Conservation (phyloP, 2,888 invertebrate genomes). For the Agrilus biguttatus region DNA sequence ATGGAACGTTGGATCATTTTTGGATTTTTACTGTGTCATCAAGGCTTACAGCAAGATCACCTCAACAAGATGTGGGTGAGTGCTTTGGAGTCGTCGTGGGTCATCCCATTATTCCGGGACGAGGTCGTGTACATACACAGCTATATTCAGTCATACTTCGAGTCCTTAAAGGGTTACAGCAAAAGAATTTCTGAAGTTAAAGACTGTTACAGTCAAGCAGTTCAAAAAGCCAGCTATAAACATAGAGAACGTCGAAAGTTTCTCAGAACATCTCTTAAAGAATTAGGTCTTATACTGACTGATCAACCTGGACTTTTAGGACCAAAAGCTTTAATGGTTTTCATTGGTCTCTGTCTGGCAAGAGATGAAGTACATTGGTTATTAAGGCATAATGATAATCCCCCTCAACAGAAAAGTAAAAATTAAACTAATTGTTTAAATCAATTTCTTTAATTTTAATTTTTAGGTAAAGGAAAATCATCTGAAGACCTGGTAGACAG, state of each 20-base stretch:
- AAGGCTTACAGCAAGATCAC: slow-evolving; percentile 64
- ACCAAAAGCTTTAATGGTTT: slow-evolving; percentile 90
- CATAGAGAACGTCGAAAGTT: slow-evolving; percentile 95
- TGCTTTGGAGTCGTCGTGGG: slow-evolving; percentile 88
- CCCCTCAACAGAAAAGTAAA: slow-evolving; percentile 63
- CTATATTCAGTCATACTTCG: slow-evolving; percentile 85
- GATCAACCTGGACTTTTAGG: slow-evolving; percentile 97
- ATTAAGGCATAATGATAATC: slow-evolving; percentile 89
- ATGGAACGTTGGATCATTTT: slow-evolving; percentile 97
- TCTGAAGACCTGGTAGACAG: slow-evolving; percentile 91
- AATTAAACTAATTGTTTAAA: too few species aligned
- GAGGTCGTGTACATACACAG: slow-evolving; percentile 94
- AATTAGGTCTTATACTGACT: slow-evolving; percentile 85
- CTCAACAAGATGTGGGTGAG: slow-evolving; percentile 83
- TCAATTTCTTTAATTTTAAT: too few species aligned
- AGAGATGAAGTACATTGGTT: slow-evolving; percentile 97
- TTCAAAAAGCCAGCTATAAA: slow-evolving; percentile 79
- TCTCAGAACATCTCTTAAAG: slow-evolving; percentile 86
- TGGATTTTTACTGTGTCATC: slow-evolving; percentile 83
- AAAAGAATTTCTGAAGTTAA: slow-evolving; percentile 92
- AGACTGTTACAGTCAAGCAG: slow-evolving; percentile 81
- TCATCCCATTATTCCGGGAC: slow-evolving; percentile 87
- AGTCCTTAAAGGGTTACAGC: slow-evolving; percentile 85
- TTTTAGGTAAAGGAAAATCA: slow-evolving; percentile 48
- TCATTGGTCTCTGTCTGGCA: slow-evolving; percentile 90